Evolutionary conservation across 2,888 invertebrate genomes (phyloP).

Genomic region (Melanostoma mellinum): DNA sequence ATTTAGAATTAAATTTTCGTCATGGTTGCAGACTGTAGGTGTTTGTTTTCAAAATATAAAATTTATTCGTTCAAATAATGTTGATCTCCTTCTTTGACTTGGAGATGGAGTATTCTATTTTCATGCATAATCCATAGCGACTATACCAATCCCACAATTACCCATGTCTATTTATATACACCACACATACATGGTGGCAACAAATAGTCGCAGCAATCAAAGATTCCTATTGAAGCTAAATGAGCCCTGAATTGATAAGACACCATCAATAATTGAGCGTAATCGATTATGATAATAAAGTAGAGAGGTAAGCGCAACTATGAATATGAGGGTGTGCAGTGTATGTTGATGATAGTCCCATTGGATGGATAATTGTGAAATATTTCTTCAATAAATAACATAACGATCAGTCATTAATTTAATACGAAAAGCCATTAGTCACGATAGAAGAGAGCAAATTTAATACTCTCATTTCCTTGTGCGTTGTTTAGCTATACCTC

Average conservation of each 20-base stretch:
- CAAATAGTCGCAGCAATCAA: constrained; percentile 61
- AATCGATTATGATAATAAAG: constrained; percentile 48
- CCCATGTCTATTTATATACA: no score
- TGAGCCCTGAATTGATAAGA: constrained; percentile 68
- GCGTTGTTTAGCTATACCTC: not conserved
- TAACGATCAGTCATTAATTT: constrained; percentile 80
- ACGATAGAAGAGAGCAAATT: constrained; percentile 76
- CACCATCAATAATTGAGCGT: constrained; percentile 66
- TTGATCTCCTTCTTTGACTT: constrained; percentile 15
- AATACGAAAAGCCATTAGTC: constrained; percentile 79
- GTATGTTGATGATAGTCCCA: constrained; percentile 1
- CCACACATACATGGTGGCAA: constrained; percentile 10
- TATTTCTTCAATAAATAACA: constrained; percentile 68
- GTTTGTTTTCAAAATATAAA: constrained; percentile 30
- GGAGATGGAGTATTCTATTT: not conserved
- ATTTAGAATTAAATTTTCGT: constrained; percentile 31
- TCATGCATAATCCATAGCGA: not conserved
- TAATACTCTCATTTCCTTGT: not conserved
- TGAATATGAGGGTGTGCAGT: not conserved
- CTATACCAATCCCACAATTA: not conserved
- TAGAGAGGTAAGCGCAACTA: not conserved
- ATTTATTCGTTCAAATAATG: constrained; percentile 48
- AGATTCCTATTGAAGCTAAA: constrained; percentile 63
- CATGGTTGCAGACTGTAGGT: not conserved
- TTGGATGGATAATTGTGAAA: constrained; percentile 29